Evolutionary conservation across 2,113 vertebrate species (phyloP).

Genomic region (Microtus montanus): DNA sequence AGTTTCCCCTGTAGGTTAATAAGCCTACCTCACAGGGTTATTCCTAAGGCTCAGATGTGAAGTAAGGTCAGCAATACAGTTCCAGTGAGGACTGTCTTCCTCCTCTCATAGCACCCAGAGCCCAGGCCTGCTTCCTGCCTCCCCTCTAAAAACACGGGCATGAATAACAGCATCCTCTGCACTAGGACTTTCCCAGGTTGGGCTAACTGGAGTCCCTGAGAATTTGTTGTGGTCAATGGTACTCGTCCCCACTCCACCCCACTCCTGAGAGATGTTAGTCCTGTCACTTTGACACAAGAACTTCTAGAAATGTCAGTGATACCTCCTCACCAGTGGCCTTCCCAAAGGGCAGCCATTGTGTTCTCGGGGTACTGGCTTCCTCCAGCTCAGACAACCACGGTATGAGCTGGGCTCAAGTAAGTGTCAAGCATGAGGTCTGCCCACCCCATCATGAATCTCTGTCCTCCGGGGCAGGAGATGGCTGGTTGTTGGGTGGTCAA

Average conservation of each 20-base stretch:
- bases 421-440: background rate
- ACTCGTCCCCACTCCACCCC: background rate
- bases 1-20: background rate
- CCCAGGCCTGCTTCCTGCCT: background rate
- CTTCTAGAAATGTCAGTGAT: background rate
- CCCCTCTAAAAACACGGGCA: background rate
- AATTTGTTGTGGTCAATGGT: background rate
- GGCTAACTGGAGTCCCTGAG: background rate
- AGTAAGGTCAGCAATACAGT: background rate
- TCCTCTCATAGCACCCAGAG: background rate
- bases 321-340: background rate
- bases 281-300: background rate
- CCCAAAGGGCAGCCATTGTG: background rate
- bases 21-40: background rate
- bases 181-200: background rate
- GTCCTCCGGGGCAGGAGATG: too few species aligned
- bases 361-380: background rate
- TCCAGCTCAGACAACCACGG: background rate
- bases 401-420: background rate
- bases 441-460: background rate
- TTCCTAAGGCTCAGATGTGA: fast-evolving
- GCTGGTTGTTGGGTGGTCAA: too few species aligned
- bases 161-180: fast-evolving
- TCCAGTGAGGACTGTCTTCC: background rate
- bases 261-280: background rate